Evolutionary conservation across 2,888 invertebrate genomes (phyloP).

Genomic region (Psylliodes chrysocephalus): DNA sequence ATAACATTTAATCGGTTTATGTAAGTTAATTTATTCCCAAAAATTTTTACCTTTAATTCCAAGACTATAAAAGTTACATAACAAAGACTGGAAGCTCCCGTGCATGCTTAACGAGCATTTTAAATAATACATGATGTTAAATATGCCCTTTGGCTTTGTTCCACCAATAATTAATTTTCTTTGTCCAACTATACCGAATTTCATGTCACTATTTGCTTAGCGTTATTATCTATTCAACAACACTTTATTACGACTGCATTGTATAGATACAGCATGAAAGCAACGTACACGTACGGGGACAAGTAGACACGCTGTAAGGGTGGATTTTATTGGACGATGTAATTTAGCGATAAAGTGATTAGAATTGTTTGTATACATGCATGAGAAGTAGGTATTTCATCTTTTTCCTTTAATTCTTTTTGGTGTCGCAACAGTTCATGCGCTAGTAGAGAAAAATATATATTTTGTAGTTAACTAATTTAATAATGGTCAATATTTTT

Average conservation of each 20-base stretch:
- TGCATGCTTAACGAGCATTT: constrained; percentile 5
- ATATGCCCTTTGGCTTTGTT: constrained; percentile 34
- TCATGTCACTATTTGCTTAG: constrained; percentile 12
- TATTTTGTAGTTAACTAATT: too few relatives aligned
- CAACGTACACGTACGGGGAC: not conserved
- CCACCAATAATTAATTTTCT: constrained; percentile 37
- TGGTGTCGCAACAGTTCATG: too few relatives aligned
- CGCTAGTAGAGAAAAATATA: too few relatives aligned
- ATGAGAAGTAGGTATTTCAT: too few relatives aligned
- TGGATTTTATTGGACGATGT: not conserved
- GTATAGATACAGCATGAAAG: not conserved
- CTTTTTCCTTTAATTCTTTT: too few relatives aligned
- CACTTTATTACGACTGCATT: constrained; percentile 3
- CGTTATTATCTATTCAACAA: constrained; percentile 21
- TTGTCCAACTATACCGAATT: constrained; percentile 30
- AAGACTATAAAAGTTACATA: not conserved
- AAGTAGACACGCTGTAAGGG: too few relatives aligned
- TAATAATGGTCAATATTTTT: too few relatives aligned
- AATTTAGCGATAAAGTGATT: not conserved
- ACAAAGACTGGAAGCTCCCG: not conserved
- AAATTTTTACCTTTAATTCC: not conserved
- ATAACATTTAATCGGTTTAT: too few relatives aligned
- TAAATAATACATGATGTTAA: constrained; percentile 29
- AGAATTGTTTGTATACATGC: too few relatives aligned
- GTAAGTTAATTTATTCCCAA: too few relatives aligned